A percentile compares a stretch with the other conserved stretches of the same genome.
Evolutionary conservation across 2,888 invertebrate genomes (phyloP).

Genomic region (Orthosia gracilis): DNA sequence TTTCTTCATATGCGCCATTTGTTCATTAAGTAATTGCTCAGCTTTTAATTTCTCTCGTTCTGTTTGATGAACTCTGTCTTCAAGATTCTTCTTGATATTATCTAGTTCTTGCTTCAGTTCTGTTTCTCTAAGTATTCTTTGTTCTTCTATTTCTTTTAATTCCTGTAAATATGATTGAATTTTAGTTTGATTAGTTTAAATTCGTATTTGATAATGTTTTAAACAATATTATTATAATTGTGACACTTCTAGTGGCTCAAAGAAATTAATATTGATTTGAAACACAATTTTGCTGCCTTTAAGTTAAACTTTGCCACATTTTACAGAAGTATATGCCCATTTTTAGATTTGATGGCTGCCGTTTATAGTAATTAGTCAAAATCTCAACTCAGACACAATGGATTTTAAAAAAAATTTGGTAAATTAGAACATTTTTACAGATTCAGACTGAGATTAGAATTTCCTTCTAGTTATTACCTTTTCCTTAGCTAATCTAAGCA

Average conservation of each 20-base stretch:
- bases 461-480: constrained; percentile 60
- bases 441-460: neutral
- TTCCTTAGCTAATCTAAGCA: constrained; percentile 85
- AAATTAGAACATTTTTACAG: neutral
- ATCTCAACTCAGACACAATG: neutral
- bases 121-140: constrained; percentile 80
- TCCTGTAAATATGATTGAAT: constrained; percentile 72
- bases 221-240: neutral
- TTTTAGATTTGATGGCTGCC: too few species aligned
- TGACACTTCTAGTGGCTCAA: neutral
- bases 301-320: too few species aligned
- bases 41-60: constrained; percentile 82
- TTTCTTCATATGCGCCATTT: constrained; percentile 83
- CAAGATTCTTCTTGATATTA: constrained; percentile 81
- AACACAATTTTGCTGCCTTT: too few species aligned
- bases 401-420: neutral
- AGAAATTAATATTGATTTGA: too few species aligned
- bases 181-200: neutral
- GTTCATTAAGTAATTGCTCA: constrained; percentile 78
- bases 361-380: neutral
- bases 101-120: constrained; percentile 82
- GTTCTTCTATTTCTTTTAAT: constrained; percentile 81
- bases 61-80: constrained; percentile 83
- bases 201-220: neutral
- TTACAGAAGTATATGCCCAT: too few species aligned